Evolutionary conservation across 2,797 vertebrate genomes (phyloP).

Genomic region (Coreius guichenoti): DNA sequence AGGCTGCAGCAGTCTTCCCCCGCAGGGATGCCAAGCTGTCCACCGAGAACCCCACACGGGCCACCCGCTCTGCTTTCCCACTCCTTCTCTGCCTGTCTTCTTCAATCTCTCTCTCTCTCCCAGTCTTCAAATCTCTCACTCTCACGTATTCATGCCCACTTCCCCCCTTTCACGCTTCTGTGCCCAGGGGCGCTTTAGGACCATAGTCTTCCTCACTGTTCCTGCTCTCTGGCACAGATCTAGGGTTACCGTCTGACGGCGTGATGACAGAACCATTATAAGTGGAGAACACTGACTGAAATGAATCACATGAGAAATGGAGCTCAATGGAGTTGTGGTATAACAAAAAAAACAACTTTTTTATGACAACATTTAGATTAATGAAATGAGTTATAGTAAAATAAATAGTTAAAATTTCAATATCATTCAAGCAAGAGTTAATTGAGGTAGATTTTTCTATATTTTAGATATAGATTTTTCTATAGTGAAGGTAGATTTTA

Average conservation of each 20-base stretch:
- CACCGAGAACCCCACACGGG: slow-evolving; percentile 68
- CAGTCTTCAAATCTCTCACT: slow-evolving; percentile 31
- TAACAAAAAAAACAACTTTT: background rate
- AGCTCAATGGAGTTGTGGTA: background rate
- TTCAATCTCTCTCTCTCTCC: slow-evolving; percentile 62
- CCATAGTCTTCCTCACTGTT: slow-evolving; percentile 5
- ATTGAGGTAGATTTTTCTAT: too few species aligned
- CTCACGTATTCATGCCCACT: slow-evolving; percentile 14
- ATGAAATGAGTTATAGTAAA: background rate
- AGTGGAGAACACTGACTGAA: background rate
- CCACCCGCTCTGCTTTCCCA: slow-evolving; percentile 53
- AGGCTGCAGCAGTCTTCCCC: slow-evolving; percentile 72
- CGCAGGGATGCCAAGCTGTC: slow-evolving; percentile 82
- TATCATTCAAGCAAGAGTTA: background rate
- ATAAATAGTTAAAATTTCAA: background rate
- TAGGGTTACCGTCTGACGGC: slow-evolving; percentile 12
- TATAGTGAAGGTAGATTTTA: background rate
- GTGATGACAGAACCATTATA: slow-evolving; percentile 38
- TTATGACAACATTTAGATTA: background rate
- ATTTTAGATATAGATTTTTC: too few species aligned
- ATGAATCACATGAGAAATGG: slow-evolving; percentile 15
- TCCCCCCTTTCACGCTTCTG: background rate
- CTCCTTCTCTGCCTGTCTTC: slow-evolving; percentile 44
- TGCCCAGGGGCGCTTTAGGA: slow-evolving; percentile 35
- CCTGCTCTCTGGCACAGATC: slow-evolving; percentile 12